phyloP scores from a whole-genome alignment of 92 coral and sea anemone species.

The Epizoanthus fatuus region DNA sequence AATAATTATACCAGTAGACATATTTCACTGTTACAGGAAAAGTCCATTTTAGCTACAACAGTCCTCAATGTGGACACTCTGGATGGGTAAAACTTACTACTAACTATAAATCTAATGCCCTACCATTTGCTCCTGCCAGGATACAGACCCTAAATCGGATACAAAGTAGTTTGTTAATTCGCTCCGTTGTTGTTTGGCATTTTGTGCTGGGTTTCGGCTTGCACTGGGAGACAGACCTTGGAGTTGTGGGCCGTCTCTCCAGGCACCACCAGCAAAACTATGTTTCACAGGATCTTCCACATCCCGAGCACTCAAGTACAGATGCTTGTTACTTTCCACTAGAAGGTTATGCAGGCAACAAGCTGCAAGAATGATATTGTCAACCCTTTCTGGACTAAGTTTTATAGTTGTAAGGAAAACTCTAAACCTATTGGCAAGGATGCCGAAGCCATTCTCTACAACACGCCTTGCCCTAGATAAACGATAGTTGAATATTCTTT shows the following conservation, averaged over 20 bases:
- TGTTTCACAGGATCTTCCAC: conserved; percentile 49
- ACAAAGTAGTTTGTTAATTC: conserved; percentile 52
- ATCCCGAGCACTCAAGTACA: conserved; percentile 55
- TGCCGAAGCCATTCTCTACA: too few relatives aligned
- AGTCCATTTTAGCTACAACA: too few relatives aligned
- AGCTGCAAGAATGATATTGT: conserved; percentile 25
- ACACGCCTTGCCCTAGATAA: too few relatives aligned
- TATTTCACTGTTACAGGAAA: too few relatives aligned
- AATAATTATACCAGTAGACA: not conserved
- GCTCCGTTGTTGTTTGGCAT: conserved; percentile 63
- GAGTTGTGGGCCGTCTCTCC: conserved; percentile 52
- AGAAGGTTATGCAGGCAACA: conserved; percentile 54
- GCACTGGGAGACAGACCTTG: conserved; percentile 34
- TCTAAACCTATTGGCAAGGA: conserved; percentile 23
- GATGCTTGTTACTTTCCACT: conserved; percentile 64
- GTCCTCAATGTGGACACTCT: too few relatives aligned
- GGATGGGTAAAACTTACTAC: too few relatives aligned
- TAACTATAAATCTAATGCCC: not conserved
- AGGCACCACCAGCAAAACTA: conserved; percentile 43
- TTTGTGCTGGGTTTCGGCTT: conserved; percentile 55
- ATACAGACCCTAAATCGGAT: conserved; percentile 52
- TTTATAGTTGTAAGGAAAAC: conserved; percentile 40
- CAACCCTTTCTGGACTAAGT: conserved; percentile 27
- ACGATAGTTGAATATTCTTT: not conserved
- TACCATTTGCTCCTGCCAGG: conserved; percentile 58